A percentile compares a stretch with the other conserved stretches of the same genome.
These are phyloP conservation scores for Chironomus riparius DNA, from an alignment of 2,888 invertebrate species.

Conservation along the genomic window DNA sequence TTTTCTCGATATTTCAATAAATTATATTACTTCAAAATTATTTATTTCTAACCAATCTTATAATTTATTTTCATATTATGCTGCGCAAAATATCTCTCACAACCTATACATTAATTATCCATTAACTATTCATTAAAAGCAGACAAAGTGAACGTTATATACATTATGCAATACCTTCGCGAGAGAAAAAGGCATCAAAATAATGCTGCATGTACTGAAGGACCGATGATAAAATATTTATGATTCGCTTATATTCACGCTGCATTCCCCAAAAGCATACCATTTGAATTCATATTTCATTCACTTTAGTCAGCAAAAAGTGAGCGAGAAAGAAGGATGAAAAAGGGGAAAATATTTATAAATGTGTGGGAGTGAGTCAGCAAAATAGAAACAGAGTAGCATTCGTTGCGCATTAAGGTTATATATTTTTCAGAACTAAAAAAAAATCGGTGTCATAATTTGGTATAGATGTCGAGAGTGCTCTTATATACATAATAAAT, in stretches of 20 bases:
- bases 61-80: too few species aligned
- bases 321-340: too few species aligned
- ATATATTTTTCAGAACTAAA: not conserved
- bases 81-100: not conserved
- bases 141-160: too few species aligned
- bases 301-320: not conserved
- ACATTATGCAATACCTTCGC: too few species aligned
- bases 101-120: not conserved
- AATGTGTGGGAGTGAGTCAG: too few species aligned
- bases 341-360: too few species aligned
- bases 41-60: too few species aligned
- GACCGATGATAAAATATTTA: conserved; percentile 6
- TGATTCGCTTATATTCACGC: not conserved
- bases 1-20: too few species aligned
- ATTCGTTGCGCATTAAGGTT: too few species aligned
- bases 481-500: not conserved
- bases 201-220: not conserved
- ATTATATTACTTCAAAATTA: too few species aligned
- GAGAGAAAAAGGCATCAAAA: not conserved
- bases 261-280: not conserved
- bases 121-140: too few species aligned
- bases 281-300: conserved; percentile 10
- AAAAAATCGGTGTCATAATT: not conserved
- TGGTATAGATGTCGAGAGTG: not conserved
- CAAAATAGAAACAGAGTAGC: too few species aligned